Conservation (phyloP, 2,113 vertebrate species). For the Talpa occidentalis region DNA sequence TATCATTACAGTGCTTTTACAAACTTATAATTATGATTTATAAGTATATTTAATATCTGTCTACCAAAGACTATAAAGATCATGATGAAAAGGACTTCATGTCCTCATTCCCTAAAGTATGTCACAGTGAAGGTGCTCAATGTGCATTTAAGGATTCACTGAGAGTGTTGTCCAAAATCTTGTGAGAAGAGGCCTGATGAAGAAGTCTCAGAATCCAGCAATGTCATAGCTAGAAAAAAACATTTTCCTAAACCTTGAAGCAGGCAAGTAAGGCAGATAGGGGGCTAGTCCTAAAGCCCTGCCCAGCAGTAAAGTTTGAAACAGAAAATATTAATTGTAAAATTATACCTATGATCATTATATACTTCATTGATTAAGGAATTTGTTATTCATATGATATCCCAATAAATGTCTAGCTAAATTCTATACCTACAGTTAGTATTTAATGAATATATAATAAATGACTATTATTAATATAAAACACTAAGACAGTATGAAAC, state of each 20-base stretch:
- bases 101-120: neutral
- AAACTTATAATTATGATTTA: neutral
- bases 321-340: neutral
- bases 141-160: neutral
- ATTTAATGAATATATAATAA: neutral
- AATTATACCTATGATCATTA: neutral
- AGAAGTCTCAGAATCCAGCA: neutral
- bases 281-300: neutral
- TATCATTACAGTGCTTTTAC: neutral
- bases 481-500: conserved; percentile 12
- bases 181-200: neutral
- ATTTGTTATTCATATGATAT: neutral
- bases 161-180: neutral
- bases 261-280: neutral
- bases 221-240: neutral
- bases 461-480: conserved; percentile 3
- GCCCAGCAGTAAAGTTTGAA: neutral
- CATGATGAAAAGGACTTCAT: neutral
- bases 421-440: neutral
- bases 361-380: neutral
- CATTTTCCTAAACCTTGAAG: neutral
- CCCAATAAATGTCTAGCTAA: neutral
- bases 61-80: neutral
- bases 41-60: neutral
- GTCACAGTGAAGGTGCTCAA: neutral